Base-by-base conservation (phyloP, 2,797 vertebrate species). In the Crypturellus tataupa region DNA sequence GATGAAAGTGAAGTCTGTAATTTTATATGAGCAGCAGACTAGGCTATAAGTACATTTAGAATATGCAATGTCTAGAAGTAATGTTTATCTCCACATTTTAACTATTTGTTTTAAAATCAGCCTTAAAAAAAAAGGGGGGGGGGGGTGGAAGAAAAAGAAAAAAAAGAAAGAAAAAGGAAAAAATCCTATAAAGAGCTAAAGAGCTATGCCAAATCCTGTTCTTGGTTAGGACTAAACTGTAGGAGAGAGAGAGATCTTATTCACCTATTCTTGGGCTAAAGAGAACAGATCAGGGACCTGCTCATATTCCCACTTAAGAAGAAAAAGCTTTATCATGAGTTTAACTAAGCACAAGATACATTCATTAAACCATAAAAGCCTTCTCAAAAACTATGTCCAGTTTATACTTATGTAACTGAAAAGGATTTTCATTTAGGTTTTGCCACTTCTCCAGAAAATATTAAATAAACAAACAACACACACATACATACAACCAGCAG, bases 1-100 rank as follows among this genome's bases (percentile, higher is more conserved):
- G 98, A 98, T 98, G 98, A 98, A 98, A 98, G 97, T 96, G 97
- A 96, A 97, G 97, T 82, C 96, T 95, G 98, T 98, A 98, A 98
- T 96, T 96, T 95, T 98, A 98, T 97, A 98, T 96, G 92, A 87
- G 94, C 80, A 96, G 93, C 96, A 96, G 97, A 97, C 93, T 95
- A 89, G 33, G 92, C 93, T 88, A 95, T 91, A 96, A 96, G 96
- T 92, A 78, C 94, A 87, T 97, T 97, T 97, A 94, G 96, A 97
- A 97, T 92, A 97, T 72, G 94, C 73, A 80, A 92, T 92, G 96
- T 96, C 93, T 85, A 96, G 94, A 93, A 97, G 92, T 96, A 97
- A 94, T 60, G 51, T 81, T 94, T 89, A 94, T 81, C 90, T 96
- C 77, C 72, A 85, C 83, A 63, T 93, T 96, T 96, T 84, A 97